phyloP scores from a whole-genome alignment of 2,113 vertebrate species.

The Stegostoma tigrinum region DNA sequence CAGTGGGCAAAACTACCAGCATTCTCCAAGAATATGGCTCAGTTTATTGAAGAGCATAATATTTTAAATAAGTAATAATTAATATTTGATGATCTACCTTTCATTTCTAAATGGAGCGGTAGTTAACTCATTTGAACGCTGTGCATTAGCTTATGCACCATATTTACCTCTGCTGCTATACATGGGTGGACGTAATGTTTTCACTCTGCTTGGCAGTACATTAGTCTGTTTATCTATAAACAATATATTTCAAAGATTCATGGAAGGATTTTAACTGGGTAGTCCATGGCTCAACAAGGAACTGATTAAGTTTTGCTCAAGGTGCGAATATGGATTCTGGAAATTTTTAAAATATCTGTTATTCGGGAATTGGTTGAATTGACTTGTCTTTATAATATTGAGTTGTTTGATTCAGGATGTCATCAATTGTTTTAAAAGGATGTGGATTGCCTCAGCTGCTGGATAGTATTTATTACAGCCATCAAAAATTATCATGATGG shows the following conservation, averaged over 20 bases:
- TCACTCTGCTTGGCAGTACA: not conserved
- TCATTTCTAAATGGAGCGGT: not conserved
- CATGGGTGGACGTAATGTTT: not conserved
- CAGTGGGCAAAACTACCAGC: not conserved
- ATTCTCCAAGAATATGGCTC: not conserved
- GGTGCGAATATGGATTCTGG: not conserved
- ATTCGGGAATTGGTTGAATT: not conserved
- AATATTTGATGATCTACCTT: not conserved
- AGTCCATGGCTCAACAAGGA: not conserved
- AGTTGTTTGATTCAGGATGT: not conserved
- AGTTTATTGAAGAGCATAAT: not conserved
- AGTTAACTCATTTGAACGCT: not conserved
- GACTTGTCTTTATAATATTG: not conserved
- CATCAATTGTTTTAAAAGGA: not conserved
- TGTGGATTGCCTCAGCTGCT: not conserved
- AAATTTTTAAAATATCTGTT: not conserved
- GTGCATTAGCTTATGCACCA: not conserved
- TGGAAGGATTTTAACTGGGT: not conserved
- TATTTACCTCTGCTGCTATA: not conserved
- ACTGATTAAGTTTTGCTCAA: not conserved
- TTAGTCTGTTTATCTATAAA: too few relatives aligned
- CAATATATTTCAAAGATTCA: not conserved
- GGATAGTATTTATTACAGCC: not conserved
- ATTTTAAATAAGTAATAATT: not conserved
- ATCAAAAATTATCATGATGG: not conserved